Percentiles rank a stretch among this genome's conserved stretches.
Evolutionary conservation across 1,140 invertebrate genomes (phyloP).

Genomic region (Drosophila parvula): DNA sequence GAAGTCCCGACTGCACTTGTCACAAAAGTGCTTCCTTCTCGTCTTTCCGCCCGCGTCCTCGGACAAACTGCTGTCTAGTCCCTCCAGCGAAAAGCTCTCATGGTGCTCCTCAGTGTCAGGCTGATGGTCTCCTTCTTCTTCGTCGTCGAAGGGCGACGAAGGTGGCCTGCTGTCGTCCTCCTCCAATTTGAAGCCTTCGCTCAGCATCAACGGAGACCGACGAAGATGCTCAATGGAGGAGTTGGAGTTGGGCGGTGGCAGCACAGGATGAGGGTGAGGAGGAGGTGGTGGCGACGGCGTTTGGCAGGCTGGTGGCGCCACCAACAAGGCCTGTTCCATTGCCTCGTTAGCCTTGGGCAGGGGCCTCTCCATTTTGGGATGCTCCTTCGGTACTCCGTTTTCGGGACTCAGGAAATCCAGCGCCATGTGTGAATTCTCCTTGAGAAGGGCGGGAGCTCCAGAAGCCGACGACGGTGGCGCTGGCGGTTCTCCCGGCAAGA

Average conservation of each 20-base stretch:
- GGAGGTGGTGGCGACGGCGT: constrained; percentile 11
- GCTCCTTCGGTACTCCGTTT: neutral
- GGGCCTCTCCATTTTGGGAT: constrained; percentile 24
- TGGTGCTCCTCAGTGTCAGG: constrained; percentile 25
- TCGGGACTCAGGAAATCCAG: constrained; percentile 45
- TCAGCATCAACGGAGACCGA: constrained; percentile 49
- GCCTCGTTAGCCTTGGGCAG: constrained; percentile 9
- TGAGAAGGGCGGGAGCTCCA: constrained; percentile 18
- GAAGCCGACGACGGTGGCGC: constrained; percentile 2
- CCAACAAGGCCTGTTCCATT: constrained; percentile 35
- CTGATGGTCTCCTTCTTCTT: constrained; percentile 15
- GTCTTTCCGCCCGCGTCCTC: constrained; percentile 17
- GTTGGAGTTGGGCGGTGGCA: neutral
- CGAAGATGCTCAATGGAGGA: constrained; percentile 59
- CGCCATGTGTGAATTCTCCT: constrained; percentile 33
- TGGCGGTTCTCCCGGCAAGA: constrained; percentile 66
- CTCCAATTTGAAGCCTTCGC: constrained; percentile 62
- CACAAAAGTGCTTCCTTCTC: constrained; percentile 84
- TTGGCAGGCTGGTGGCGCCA: constrained; percentile 32
- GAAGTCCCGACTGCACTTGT: constrained; percentile 89
- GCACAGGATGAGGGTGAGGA: neutral
- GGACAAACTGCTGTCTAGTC: constrained; percentile 7
- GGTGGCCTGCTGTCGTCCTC: constrained; percentile 38
- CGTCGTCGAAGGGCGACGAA: constrained; percentile 43
- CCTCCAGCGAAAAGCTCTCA: constrained; percentile 39